Evolutionary conservation across 2,113 vertebrate genomes (phyloP), one percentile per base, ranked within the genome.

Genomic region (Phrynosoma blainvillii): DNA sequence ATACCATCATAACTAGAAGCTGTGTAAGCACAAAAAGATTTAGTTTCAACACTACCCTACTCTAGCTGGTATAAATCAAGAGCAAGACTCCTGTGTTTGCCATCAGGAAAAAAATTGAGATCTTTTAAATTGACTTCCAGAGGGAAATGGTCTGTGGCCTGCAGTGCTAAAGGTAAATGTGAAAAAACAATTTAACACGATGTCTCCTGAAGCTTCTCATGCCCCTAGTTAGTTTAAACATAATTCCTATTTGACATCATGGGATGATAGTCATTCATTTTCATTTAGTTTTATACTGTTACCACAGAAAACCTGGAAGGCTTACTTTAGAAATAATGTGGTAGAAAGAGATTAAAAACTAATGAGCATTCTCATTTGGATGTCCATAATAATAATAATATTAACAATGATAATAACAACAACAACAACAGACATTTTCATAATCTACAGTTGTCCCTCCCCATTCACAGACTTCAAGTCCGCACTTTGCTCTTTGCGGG

Each of bases 171-270:
- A 90, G 20, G 2, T 90, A 25, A 78, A 40, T 82, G 56, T 7
- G 84, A 89, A 93, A 21, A 71, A 85, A 91, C 14, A 79, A 80
- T 85, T 71, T 89, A 82, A 54, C 1, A n/a, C 10, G n/a, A 2
- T 0, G 81, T 10, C 47, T 25, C 75, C 42, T 21, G 59, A 2
- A 65, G 54, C 0, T 62, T 90, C 77, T 84, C 65, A 91, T 80
- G 18, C 86, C 71, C 65, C 59, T 56, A 68, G 10, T 16, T 82
- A 89, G 62, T 81, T 30, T 91, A 75, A 93, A 87, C 1, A 13
- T 84, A 88, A 92, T 91, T 91, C 47, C 62, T 42, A 89, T 84
- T 86, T 18, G 52, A 88, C 86, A 91, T 84, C 82, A 89, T 47
- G 79, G 14, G 42, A 16, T 90, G 66, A 65, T 90, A 79, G 62